Evolutionary conservation across 2,797 vertebrate species (phyloP).

Genomic region (Todus mexicanus): DNA sequence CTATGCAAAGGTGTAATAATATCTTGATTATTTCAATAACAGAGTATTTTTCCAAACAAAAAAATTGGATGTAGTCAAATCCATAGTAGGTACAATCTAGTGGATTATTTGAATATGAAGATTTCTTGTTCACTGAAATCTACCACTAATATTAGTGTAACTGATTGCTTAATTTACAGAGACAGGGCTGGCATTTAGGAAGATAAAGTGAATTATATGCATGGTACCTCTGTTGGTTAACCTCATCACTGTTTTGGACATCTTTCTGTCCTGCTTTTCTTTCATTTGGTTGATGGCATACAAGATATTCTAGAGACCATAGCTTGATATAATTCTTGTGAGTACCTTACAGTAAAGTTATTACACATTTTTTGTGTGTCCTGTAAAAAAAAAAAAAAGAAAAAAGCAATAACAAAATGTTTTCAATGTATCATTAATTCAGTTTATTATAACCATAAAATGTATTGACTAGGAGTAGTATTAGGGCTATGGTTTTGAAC

Average conservation of each 20-base stretch:
- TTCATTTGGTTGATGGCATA: neutral
- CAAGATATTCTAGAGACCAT: neutral
- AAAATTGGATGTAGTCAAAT: neutral
- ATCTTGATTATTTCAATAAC: neutral
- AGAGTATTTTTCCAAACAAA: neutral
- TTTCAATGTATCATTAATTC: conserved; percentile 52
- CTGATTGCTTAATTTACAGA: neutral
- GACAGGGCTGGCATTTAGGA: neutral
- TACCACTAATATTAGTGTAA: neutral
- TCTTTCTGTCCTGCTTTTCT: neutral
- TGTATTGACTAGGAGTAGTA: neutral
- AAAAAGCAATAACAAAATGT: neutral
- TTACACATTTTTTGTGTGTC: neutral
- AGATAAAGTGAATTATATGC: neutral
- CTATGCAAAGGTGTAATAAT: neutral
- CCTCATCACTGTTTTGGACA: neutral
- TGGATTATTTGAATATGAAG: neutral
- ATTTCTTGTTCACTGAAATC: neutral
- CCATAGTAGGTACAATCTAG: neutral
- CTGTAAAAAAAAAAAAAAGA: neutral
- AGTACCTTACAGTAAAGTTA: neutral
- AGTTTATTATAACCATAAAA: conserved; percentile 40
- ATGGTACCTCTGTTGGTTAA: neutral
- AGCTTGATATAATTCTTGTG: neutral
- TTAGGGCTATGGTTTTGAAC: neutral